These are phyloP conservation scores for Drosophila rhopaloa DNA, from an alignment of 1,140 invertebrate species.

Conservation along the genomic window DNA sequence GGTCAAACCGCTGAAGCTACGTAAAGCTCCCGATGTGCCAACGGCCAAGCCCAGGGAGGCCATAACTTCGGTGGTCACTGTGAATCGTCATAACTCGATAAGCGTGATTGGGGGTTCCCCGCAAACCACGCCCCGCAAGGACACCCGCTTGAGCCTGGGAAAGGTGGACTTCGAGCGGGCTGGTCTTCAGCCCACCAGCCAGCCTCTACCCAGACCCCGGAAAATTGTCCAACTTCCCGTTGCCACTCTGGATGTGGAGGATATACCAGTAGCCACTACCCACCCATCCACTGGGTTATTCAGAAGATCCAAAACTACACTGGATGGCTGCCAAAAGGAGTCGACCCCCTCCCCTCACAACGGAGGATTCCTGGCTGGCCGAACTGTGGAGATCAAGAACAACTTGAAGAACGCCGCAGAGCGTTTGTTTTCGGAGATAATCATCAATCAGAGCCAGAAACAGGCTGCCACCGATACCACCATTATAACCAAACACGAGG, in stretches of 20 bases:
- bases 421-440: constrained; percentile 83
- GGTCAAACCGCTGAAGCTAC: constrained; percentile 71
- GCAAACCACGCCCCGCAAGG: constrained; percentile 50
- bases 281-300: constrained; percentile 66
- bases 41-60: constrained; percentile 68
- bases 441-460: constrained; percentile 75
- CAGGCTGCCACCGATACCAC: constrained; percentile 56
- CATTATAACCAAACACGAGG: constrained; percentile 79
- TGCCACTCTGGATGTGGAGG: constrained; percentile 76
- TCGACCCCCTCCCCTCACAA: constrained; percentile 10
- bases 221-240: constrained; percentile 79
- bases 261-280: constrained; percentile 31
- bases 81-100: constrained; percentile 77
- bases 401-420: constrained; percentile 83
- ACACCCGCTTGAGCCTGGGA: constrained; percentile 76
- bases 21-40: constrained; percentile 80
- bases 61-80: constrained; percentile 51
- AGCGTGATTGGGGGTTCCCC: constrained; percentile 56
- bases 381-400: constrained; percentile 80
- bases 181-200: constrained; percentile 63
- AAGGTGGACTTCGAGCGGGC: constrained; percentile 74
- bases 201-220: constrained; percentile 72
- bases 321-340: constrained; percentile 57
- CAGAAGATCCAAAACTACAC: constrained; percentile 75
- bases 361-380: constrained; percentile 55